Conservation (phyloP, 2,113 vertebrate species). For the Oncorhynchus nerka region DNA sequence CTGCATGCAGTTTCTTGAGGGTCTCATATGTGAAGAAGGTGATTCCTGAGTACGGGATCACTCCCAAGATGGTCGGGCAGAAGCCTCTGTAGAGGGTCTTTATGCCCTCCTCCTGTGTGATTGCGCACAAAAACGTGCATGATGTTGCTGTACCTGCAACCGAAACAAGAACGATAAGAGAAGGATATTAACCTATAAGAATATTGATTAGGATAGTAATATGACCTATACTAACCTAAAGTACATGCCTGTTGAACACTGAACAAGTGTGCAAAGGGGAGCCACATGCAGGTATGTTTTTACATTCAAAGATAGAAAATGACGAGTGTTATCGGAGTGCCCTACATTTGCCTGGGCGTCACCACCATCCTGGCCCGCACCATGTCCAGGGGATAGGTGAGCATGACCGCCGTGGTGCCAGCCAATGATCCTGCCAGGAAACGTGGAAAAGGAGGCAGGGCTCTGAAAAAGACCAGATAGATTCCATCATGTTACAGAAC, state of each 20-base stretch:
- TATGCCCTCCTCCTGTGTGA: constrained; percentile 90
- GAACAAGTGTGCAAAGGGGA: no score
- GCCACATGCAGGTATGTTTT: neutral
- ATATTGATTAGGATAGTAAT: no score
- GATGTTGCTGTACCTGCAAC: constrained; percentile 92
- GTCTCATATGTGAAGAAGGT: constrained; percentile 98
- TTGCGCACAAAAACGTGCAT: constrained; percentile 93
- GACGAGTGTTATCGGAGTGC: constrained; percentile 28
- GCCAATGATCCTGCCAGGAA: constrained; percentile 91
- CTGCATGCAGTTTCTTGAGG: constrained; percentile 88
- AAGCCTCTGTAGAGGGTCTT: constrained; percentile 91
- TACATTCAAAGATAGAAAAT: no score
- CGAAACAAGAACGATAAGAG: no score
- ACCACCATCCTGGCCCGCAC: constrained; percentile 97
- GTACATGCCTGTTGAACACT: no score
- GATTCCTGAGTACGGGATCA: constrained; percentile 92
- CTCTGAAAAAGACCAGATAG: constrained; percentile 66
- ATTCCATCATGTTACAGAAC: neutral
- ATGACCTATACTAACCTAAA: no score
- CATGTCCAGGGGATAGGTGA: constrained; percentile 95
- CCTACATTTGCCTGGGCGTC: constrained; percentile 94
- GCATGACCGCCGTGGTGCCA: constrained; percentile 86
- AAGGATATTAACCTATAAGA: no score
- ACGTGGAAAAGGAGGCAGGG: constrained; percentile 87
- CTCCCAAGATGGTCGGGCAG: constrained; percentile 88